Evolutionary conservation across 2,797 vertebrate species (phyloP).

Genomic region (Merluccius polli): DNA sequence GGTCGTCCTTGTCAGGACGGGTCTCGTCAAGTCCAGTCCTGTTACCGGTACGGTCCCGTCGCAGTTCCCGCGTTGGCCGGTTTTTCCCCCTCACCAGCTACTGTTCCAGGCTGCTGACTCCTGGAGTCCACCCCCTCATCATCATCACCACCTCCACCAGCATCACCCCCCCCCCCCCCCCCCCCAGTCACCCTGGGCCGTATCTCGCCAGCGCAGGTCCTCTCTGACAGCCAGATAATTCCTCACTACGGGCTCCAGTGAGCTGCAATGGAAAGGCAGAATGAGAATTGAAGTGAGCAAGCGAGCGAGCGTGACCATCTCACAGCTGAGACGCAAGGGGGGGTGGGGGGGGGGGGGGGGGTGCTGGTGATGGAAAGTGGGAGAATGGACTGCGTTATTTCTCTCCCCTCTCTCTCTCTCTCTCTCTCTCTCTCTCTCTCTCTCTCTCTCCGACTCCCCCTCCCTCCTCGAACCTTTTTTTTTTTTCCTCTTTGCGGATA

Average conservation of each 20-base stretch:
- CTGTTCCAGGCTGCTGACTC: background rate
- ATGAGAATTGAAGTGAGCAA: slow-evolving; percentile 65
- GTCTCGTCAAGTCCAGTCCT: background rate
- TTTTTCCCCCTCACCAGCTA: slow-evolving; percentile 1
- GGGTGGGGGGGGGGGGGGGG: slow-evolving; percentile 14
- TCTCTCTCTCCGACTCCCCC: background rate
- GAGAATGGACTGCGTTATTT: slow-evolving; percentile 2
- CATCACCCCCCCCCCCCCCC: slow-evolving; percentile 14
- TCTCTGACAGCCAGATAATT: slow-evolving; percentile 57
- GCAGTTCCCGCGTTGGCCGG: background rate
- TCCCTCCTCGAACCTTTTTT: background rate
- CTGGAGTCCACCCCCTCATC: background rate
- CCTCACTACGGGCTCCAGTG: slow-evolving; percentile 56
- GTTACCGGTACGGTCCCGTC: background rate
- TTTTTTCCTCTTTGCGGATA: background rate
- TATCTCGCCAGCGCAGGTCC: slow-evolving; percentile 41
- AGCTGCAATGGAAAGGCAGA: slow-evolving; percentile 62
- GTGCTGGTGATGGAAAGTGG: slow-evolving; percentile 24
- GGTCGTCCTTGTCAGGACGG: no score
- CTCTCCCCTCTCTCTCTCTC: background rate
- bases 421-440: background rate
- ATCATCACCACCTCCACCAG: background rate
- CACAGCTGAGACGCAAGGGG: slow-evolving; percentile 65
- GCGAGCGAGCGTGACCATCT: slow-evolving; percentile 69
- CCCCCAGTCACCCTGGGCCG: slow-evolving; percentile 19